Base-by-base conservation (phyloP, 2,888 invertebrate genomes). In the Sinelater perroti region DNA sequence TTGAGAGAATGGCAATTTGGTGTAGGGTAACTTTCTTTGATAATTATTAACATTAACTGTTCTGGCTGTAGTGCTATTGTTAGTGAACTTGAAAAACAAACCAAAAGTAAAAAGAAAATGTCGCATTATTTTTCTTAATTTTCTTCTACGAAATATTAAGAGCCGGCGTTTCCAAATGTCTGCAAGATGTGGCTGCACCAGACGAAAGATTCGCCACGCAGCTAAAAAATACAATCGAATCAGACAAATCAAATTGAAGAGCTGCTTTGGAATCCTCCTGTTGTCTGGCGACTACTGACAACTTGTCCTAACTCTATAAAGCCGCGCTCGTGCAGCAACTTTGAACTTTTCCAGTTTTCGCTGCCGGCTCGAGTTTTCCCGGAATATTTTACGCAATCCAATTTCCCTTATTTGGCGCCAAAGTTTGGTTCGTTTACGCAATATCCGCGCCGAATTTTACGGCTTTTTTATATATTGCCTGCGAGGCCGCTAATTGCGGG, bases 241-340 rank as follows among this genome's bases (percentile, higher is more conserved):
- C 35, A 35, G n/a, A 35, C 18, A 35, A 35, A 35, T 35, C 35
- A 35, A 35, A 35, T 35, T 18, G 18, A 16, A n/a, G 18, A 35
- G 16, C 16, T 8, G 3, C 35, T 11, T 33, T 33, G 13, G 5
- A 14, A 11, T 14, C 13, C 14, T 17, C 16, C 28, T 10, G 35
- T 17, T n/a, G 35, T 35, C 35, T 35, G 18, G 7, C 3, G 35
- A 35, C 40, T 26, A 40, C 24, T 40, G 40, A 40, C 40, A 40
- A 40, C 40, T 40, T 40, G 40, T 38, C 21, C 20, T 40, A 40
- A 40, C 40, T 40, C 13, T 40, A 24, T 40, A 40, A 40, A 38
- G 14, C 40, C 40, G 14, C 11, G 40, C 26, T 40, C 8, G 13
- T 24, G 20, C 14, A 6, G 11, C 17, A 10, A 16, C 36, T 17